These are phyloP conservation scores for Pseudorhiza aurosa DNA, from an alignment of 30 jellyfish, hydroid and myxozoan genomes.

Conservation along the genomic window DNA sequence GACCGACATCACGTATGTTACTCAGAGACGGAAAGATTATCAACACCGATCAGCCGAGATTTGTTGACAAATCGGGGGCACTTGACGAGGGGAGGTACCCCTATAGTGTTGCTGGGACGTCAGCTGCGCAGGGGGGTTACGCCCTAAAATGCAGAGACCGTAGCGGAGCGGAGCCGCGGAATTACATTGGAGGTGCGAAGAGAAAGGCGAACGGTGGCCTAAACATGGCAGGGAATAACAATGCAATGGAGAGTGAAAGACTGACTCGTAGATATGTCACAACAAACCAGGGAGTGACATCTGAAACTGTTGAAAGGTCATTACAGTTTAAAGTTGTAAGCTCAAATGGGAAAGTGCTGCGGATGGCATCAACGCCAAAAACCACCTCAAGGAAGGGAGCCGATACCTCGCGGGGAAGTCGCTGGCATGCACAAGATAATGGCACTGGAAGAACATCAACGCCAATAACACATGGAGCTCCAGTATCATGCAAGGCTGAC, in stretches of 20 bases:
- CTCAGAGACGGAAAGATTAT: constrained; percentile 83
- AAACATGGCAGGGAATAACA: not conserved
- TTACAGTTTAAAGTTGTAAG: not conserved
- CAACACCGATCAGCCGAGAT: constrained; percentile 39
- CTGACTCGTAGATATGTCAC: not conserved
- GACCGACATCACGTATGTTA: constrained; percentile 64
- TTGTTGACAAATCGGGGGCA: not conserved
- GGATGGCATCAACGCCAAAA: not conserved
- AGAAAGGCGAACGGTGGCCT: not conserved
- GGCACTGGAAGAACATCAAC: not conserved
- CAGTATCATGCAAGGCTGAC: not conserved
- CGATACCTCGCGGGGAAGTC: too few relatives aligned
- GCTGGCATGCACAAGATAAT: too few relatives aligned
- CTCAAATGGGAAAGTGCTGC: not conserved
- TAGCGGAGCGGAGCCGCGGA: not conserved
- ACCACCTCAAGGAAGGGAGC: not conserved
- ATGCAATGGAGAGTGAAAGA: not conserved
- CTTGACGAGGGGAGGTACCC: not conserved
- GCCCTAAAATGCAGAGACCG: too few relatives aligned
- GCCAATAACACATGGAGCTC: constrained; percentile 7
- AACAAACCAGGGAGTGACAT: not conserved
- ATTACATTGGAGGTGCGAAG: constrained; percentile 11
- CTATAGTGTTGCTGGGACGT: too few relatives aligned
- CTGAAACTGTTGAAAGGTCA: not conserved
- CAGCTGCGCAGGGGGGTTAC: too few relatives aligned